Base-by-base conservation (phyloP, 2,888 invertebrate genomes). In the Pollenia angustigena region DNA sequence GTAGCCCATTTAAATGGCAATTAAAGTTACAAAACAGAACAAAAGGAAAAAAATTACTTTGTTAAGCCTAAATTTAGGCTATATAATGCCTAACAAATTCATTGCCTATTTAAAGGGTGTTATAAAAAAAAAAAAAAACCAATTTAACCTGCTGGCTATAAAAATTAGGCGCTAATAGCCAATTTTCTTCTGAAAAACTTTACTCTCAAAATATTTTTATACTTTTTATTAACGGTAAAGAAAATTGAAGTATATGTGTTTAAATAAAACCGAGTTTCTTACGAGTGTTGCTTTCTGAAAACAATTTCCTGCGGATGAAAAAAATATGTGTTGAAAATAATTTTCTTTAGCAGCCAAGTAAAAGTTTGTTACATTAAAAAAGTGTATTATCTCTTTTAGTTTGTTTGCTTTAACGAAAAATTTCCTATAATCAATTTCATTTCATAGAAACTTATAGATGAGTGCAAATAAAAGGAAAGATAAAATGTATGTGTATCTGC, bases 161-260 rank as follows among this genome's bases (percentile, higher is more conserved):
- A 72, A 87, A 81, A 74, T 87, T 87, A 87, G 87, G 78, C 80
- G 81, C 46, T 84, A 84, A 87, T 87, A 74, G 87, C 50, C 84
- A 81, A 87, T 81, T 84, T 84, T 84, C 81, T 69, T 68, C 62
- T 50, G 14, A 23, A 23, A 74, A 84, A 79, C 32, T 74, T 82
- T 75, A 32, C 58, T 62, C 16, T 18, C 64, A 48, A 58, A 56
- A 1, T 40, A 16, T 11, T 52, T 44, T 60, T 18, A 44, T 42
- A 40, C 14, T 6, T n/a, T 14, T 32, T 16, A 14, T 54, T 12
- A 52, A 74, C 18, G 69, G 50, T 14, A 71, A 50, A 50, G 42
- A 48, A 71, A 58, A 72, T 58, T 75, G 50, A 11, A 9, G 72
- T 48, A 78, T 32, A 32, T 32, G 0, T 32, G 32, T 32, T 32